Conservation (phyloP, 2,888 invertebrate genomes). For the Exocentrus adspersus region DNA sequence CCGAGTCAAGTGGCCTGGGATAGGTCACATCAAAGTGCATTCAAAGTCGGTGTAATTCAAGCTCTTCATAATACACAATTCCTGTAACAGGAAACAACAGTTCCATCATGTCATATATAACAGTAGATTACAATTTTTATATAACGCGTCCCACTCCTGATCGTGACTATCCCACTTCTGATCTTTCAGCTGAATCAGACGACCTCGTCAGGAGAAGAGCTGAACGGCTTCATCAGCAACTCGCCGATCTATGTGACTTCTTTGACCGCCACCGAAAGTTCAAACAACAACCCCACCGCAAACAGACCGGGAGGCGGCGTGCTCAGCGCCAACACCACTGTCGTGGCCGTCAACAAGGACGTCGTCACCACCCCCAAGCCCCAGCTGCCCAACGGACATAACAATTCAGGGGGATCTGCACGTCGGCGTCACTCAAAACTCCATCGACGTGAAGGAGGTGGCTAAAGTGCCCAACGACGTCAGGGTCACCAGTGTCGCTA, state of each 20-base stretch:
- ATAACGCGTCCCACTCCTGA: too few species aligned
- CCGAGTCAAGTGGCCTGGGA: not conserved
- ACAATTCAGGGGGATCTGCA: slow-evolving; percentile 48
- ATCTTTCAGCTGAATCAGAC: slow-evolving; percentile 72
- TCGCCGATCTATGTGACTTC: slow-evolving; percentile 87
- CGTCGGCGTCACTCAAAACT: slow-evolving; percentile 53
- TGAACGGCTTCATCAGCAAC: slow-evolving; percentile 85
- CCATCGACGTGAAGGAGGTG: slow-evolving; percentile 35
- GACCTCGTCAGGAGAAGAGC: slow-evolving; percentile 68
- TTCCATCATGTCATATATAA: too few species aligned
- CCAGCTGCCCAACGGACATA: slow-evolving; percentile 42
- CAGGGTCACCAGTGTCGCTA: slow-evolving; percentile 37
- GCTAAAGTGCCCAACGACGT: slow-evolving; percentile 56
- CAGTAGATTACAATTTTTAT: too few species aligned
- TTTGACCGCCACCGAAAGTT: slow-evolving; percentile 68
- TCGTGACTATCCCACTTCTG: too few species aligned
- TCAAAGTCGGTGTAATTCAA: too few species aligned
- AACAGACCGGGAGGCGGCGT: slow-evolving; percentile 56
- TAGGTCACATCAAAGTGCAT: not conserved
- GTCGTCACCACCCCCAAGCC: slow-evolving; percentile 51
- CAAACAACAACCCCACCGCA: slow-evolving; percentile 66
- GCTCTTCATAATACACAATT: too few species aligned
- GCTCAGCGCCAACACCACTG: slow-evolving; percentile 60
- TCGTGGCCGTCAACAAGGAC: slow-evolving; percentile 61
- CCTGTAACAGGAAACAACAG: too few species aligned